Evolutionary conservation across 2,797 vertebrate species (phyloP).

Genomic region (Rhinoraja longicauda): DNA sequence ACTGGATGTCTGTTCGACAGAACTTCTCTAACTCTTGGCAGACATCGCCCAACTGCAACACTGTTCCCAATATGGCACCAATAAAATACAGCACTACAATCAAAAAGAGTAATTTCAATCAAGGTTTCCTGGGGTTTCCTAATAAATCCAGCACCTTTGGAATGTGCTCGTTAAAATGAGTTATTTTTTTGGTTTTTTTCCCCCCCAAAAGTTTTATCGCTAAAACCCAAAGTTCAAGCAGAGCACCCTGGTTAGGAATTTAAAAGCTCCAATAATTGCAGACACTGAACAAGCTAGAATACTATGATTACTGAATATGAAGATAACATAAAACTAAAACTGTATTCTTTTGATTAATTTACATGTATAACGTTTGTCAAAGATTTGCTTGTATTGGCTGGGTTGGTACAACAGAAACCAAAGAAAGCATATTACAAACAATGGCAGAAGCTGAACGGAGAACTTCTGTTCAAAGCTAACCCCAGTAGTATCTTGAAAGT

Average conservation of each 20-base stretch:
- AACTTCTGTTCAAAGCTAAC: constrained; percentile 37
- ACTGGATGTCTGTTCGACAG: constrained; percentile 43
- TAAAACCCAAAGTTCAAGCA: constrained; percentile 52
- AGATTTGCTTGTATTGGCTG: background rate
- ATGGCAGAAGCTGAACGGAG: background rate
- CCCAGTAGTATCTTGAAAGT: constrained; percentile 41
- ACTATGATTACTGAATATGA: constrained; percentile 40
- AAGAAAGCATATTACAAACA: constrained; percentile 40
- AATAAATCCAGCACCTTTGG: constrained; percentile 57
- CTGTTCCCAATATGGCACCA: constrained; percentile 54
- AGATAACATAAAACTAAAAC: constrained; percentile 25
- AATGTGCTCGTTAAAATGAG: constrained; percentile 57
- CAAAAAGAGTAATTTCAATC: constrained; percentile 54
- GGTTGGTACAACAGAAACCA: background rate
- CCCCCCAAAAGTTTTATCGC: constrained; percentile 50
- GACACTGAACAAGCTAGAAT: constrained; percentile 48
- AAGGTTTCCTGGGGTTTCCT: constrained; percentile 53
- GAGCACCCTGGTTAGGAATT: constrained; percentile 44
- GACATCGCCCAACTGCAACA: constrained; percentile 39
- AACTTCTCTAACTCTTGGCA: constrained; percentile 47
- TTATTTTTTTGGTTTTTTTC: constrained; percentile 48
- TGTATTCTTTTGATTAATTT: background rate
- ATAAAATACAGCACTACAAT: constrained; percentile 53
- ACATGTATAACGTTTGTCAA: background rate
- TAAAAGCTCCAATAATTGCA: constrained; percentile 52